Evolutionary conservation across 2,113 vertebrate species (phyloP), one percentile per base, ranked within the genome.

Genomic region (Takifugu flavidus): DNA sequence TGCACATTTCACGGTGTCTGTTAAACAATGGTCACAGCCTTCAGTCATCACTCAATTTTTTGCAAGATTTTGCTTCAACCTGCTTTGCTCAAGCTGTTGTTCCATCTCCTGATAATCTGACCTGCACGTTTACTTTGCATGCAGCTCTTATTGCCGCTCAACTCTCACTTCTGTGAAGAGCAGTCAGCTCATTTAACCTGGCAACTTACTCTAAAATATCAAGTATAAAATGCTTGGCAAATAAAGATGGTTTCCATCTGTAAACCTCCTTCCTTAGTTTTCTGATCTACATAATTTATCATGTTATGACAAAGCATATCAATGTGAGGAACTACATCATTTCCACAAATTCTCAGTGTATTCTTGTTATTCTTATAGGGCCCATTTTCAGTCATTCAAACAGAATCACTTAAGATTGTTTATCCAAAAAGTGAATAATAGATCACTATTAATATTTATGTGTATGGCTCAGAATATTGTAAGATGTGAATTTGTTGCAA

Each of bases 171-270:
- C 42, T 46, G 26, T 6, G 42, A 54, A 68, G 5, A 55, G 3
- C 26, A 14, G 8, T 4, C 39, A 42, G 45, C 62, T 0, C 15
- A 1, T 57, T 65, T 75, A 72, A 70, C 67, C 70, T 64, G 55
- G 0, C 45, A 65, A 25, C 56, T 59, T 67, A 52, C 39, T 65
- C 53, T 70, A 53, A 70, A 65, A 62, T 43, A 51, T 34, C 34
- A 27, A 75, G 53, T 29, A 49, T 39, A 39, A 39, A 39, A 39
- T 10, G 1, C 29, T 31, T 39, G 34, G 11, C 8, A 39, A 39
- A 39, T 10, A 39, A 39, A 39, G 7, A 39, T 39, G 2, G 34
- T 11, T 39, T 10, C 8, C 34, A 39, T 39, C 34, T 39, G 34
- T 39, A 39, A 10, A 39, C 2, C 6, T 39, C 11, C 29, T 31